A percentile compares a stretch with the other conserved stretches of the same genome.
These are phyloP conservation scores for Neodiprion fabricii DNA, from an alignment of 1,140 invertebrate genomes.

Conservation along the genomic window DNA sequence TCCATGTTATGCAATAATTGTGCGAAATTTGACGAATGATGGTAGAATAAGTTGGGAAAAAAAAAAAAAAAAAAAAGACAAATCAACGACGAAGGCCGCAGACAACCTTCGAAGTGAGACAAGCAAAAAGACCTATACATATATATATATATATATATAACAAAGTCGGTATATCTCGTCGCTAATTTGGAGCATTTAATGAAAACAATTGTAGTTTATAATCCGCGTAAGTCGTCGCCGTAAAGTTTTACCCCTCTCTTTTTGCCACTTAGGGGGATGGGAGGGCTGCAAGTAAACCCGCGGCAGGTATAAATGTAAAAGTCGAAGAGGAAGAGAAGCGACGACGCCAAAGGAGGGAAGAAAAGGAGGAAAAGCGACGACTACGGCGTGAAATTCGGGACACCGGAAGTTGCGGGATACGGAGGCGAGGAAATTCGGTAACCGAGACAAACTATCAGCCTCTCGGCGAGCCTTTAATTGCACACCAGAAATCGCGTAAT, in stretches of 20 bases:
- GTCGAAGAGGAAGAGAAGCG: slow-evolving; percentile 13
- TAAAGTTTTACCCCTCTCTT: neutral
- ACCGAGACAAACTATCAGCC: slow-evolving; percentile 50
- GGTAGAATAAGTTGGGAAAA: no score
- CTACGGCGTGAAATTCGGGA: slow-evolving; percentile 13
- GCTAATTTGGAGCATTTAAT: neutral
- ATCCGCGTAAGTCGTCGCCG: neutral
- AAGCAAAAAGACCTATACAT: no score
- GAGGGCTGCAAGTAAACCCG: neutral
- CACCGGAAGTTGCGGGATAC: slow-evolving; percentile 25
- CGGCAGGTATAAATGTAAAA: slow-evolving; percentile 12
- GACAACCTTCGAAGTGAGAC: no score
- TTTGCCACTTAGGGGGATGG: neutral
- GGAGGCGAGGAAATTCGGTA: slow-evolving; percentile 40
- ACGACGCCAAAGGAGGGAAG: neutral
- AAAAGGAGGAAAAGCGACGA: neutral
- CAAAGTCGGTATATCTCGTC: no score
- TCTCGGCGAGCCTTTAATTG: slow-evolving; percentile 28
- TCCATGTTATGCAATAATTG: no score
- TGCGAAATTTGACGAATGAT: no score
- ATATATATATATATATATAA: no score
- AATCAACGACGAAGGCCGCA: no score
- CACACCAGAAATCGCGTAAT: neutral
- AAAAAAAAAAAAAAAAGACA: no score
- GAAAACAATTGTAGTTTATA: slow-evolving; percentile 5